Evolutionary conservation across 2,797 vertebrate genomes (phyloP).

Genomic region (Notamacropus eugenii): DNA sequence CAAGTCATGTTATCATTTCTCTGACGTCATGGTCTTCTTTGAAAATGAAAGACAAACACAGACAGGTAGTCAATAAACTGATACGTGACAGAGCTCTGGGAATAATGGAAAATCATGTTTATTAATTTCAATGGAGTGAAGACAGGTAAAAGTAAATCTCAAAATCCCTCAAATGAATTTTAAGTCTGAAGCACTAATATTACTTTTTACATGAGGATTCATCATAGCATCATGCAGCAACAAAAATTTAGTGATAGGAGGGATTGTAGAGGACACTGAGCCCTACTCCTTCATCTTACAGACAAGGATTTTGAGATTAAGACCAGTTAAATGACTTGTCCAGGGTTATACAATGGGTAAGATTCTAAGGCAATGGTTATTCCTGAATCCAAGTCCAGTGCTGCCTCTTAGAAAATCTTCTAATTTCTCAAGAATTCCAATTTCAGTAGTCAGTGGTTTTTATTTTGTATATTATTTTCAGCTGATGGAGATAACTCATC

Average conservation of each 20-base stretch:
- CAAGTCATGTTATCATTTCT: too few species aligned
- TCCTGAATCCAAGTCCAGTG: not conserved
- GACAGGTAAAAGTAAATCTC: not conserved
- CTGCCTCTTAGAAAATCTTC: not conserved
- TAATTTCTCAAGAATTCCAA: not conserved
- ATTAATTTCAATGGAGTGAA: not conserved
- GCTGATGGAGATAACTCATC: not conserved
- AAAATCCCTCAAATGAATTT: not conserved
- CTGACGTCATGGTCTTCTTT: too few species aligned
- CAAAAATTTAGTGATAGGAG: not conserved
- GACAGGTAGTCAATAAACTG: too few species aligned
- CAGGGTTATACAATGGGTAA: not conserved
- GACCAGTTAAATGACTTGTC: not conserved
- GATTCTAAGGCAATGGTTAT: not conserved
- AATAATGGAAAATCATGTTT: not conserved
- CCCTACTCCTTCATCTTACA: not conserved
- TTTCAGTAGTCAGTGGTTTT: not conserved
- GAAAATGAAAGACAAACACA: too few species aligned
- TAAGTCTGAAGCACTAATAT: not conserved
- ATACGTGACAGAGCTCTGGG: not conserved
- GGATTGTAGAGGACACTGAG: not conserved
- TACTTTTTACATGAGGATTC: not conserved
- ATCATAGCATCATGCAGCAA: not conserved
- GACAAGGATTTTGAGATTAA: not conserved
- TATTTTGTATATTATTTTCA: not conserved